Conservation (phyloP, 2,113 vertebrate species). For the Sphyrna mokarran region DNA sequence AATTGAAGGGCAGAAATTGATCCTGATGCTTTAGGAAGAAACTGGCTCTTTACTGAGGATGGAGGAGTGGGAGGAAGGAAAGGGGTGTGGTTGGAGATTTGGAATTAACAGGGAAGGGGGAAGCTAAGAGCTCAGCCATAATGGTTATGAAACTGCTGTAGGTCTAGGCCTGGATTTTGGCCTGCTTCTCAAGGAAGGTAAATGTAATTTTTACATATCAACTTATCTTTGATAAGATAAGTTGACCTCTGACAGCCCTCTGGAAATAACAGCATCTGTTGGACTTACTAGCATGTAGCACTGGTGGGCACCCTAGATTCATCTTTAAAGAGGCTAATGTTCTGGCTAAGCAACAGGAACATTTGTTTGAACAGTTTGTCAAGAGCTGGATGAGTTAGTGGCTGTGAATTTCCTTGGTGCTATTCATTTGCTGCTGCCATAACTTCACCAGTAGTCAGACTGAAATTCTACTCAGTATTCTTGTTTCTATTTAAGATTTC, state of each 20-base stretch:
- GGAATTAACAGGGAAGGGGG: background rate
- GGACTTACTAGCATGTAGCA: background rate
- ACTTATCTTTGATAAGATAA: background rate
- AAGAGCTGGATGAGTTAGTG: background rate
- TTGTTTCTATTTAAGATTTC: background rate
- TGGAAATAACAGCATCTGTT: background rate
- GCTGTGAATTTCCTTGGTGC: background rate
- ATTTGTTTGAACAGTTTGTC: too few relatives aligned
- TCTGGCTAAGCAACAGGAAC: background rate
- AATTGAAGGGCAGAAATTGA: too few relatives aligned
- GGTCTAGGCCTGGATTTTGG: background rate
- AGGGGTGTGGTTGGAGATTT: background rate
- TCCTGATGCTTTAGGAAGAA: too few relatives aligned
- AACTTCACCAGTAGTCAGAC: background rate
- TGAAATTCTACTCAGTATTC: background rate
- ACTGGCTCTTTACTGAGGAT: too few relatives aligned
- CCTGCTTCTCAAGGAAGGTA: background rate
- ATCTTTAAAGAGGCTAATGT: too few relatives aligned
- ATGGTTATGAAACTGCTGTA: background rate
- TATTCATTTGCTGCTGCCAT: background rate
- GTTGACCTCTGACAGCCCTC: background rate
- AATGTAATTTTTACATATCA: background rate
- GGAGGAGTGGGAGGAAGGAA: too few relatives aligned
- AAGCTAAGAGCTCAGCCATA: background rate
- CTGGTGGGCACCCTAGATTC: background rate